Evolutionary conservation across 1,140 invertebrate genomes (phyloP).

Genomic region (Listronotus oregonensis): DNA sequence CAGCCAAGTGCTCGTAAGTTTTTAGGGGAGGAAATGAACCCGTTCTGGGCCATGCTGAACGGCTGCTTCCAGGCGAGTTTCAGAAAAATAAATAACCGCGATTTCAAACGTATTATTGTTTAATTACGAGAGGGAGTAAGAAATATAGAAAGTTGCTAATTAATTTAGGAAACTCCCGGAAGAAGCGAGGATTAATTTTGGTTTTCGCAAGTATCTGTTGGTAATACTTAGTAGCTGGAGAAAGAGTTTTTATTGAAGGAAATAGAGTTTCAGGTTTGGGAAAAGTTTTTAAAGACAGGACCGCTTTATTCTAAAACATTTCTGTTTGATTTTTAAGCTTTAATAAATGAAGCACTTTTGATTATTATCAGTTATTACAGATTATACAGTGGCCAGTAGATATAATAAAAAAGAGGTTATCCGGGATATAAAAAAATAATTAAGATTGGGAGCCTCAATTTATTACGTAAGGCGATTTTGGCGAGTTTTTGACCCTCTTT

Average conservation of each 20-base stretch:
- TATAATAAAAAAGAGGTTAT: no score
- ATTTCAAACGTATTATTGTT: constrained; percentile 51
- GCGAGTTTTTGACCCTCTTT: no score
- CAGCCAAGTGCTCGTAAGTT: constrained; percentile 49
- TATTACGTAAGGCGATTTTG: no score
- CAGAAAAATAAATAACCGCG: constrained; percentile 49
- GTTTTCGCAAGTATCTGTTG: constrained; percentile 44
- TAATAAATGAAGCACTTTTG: no score
- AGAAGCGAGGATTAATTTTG: constrained; percentile 45
- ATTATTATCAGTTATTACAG: no score
- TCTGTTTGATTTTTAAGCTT: background rate
- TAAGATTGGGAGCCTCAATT: no score
- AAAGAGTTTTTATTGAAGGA: constrained; percentile 25
- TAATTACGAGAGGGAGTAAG: constrained; percentile 49
- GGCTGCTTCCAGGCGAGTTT: constrained; percentile 30
- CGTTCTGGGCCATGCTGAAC: constrained; percentile 33
- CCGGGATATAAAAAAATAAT: no score
- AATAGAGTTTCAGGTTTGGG: constrained; percentile 8
- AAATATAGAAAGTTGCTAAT: constrained; percentile 50
- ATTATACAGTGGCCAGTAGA: no score
- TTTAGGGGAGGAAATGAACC: constrained; percentile 51
- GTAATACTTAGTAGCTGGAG: constrained; percentile 39
- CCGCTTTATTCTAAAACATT: background rate
- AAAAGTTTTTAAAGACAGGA: constrained; percentile 12
- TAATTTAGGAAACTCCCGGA: constrained; percentile 47